Evolutionary conservation across 2,797 vertebrate genomes (phyloP).

Genomic region (Cercopithecus hamlyni): DNA sequence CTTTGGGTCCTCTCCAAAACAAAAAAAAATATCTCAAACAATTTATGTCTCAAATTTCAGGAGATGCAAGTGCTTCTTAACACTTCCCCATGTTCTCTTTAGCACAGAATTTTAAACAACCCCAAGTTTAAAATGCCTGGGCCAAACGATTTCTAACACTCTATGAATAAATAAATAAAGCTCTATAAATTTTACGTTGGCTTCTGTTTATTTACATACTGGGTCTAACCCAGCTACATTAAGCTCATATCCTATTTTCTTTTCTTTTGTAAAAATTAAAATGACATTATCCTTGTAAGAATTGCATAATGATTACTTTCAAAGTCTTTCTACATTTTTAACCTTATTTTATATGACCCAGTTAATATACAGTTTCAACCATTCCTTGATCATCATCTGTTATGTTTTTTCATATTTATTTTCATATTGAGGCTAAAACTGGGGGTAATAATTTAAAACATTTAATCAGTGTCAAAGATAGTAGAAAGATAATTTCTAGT

Average conservation of each 20-base stretch:
- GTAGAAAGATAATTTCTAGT: not conserved
- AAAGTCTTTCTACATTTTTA: not conserved
- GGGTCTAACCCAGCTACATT: not conserved
- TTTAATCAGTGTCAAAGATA: not conserved
- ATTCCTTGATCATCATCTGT: not conserved
- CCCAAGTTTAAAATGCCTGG: not conserved
- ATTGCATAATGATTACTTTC: not conserved
- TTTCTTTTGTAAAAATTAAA: constrained; percentile 1
- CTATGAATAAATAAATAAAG: not conserved
- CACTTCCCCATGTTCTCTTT: not conserved
- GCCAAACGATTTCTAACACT: not conserved
- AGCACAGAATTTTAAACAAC: not conserved
- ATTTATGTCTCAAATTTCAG: not conserved
- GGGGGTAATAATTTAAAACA: not conserved
- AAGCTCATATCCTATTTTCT: not conserved
- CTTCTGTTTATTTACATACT: not conserved
- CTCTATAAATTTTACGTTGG: not conserved
- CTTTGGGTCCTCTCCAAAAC: not conserved
- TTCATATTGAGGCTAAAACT: not conserved
- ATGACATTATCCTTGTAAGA: not conserved
- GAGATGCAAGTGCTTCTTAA: not conserved
- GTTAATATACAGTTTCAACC: not conserved
- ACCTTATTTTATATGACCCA: not conserved
- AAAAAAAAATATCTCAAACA: not conserved
- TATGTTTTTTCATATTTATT: not conserved